Conservation (phyloP, 1,140 invertebrate genomes). For the Caenorhabditis inopinata region DNA sequence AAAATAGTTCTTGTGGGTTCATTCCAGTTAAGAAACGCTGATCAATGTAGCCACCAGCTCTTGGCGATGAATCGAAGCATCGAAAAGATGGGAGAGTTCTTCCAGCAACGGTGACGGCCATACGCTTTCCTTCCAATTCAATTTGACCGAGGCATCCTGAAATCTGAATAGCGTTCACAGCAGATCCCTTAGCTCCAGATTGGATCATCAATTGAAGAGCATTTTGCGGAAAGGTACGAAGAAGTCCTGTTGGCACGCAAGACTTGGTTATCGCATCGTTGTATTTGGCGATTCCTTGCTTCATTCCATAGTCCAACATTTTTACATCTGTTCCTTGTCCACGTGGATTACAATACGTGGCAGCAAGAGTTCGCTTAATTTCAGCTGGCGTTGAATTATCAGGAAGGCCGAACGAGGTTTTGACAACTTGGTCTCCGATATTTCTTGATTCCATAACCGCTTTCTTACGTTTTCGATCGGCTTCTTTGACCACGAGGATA, state of each 20-base stretch:
- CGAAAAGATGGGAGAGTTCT: constrained; percentile 79
- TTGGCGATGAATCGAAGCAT: constrained; percentile 80
- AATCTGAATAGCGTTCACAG: constrained; percentile 73
- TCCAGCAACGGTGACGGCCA: constrained; percentile 89
- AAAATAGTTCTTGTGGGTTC: constrained; percentile 95
- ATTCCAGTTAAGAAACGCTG: constrained; percentile 95
- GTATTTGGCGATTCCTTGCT: constrained; percentile 77
- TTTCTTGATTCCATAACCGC: constrained; percentile 74
- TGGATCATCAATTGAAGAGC: constrained; percentile 96
- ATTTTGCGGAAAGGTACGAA: constrained; percentile 86
- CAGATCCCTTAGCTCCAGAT: constrained; percentile 95
- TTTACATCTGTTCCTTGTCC: constrained; percentile 78
- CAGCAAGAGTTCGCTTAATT: constrained; percentile 69
- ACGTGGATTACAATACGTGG: constrained; percentile 70
- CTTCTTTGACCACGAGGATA: constrained; percentile 78
- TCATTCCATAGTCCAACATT: constrained; percentile 82
- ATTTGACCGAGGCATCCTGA: constrained; percentile 94
- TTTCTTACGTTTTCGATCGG: constrained; percentile 75
- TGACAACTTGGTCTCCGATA: constrained; percentile 73
- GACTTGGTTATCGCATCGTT: constrained; percentile 87
- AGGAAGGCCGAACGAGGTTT: constrained; percentile 75
- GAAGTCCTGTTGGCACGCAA: constrained; percentile 78
- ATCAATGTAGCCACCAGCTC: constrained; percentile 92
- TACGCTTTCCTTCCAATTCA: constrained; percentile 93
- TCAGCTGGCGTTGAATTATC: constrained; percentile 69